Base-by-base conservation (phyloP, 2,797 vertebrate genomes). In the Vireo griseus region DNA sequence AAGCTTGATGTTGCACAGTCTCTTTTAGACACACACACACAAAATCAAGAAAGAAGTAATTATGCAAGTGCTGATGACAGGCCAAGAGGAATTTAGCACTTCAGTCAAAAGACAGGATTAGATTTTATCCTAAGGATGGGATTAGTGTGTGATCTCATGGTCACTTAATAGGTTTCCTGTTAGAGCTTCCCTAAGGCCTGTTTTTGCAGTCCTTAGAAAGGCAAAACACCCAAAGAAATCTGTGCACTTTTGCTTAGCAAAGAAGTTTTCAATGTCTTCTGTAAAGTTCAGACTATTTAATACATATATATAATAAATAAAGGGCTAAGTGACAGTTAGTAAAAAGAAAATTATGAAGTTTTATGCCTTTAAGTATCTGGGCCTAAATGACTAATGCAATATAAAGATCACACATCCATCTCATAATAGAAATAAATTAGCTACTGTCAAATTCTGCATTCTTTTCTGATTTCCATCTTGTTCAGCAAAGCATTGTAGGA, bases 401-500 rank as follows among this genome's bases (percentile, higher is more conserved):
- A 90, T n/a, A 68, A 50, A 79, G 45, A 55, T 35, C 28, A 48
- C 44, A 18, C 39, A 39, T 68, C 40, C 10, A 59, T 84, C 50
- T 81, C 69, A 31, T 81, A 58, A 65, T 58, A 69, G 37, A 92
- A 93, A 48, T 52, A 73, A 86, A 79, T 84, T 50, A 69, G 22
- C 52, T 76, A 6, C 22, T 73, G 37, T 86, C 55, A 82, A 57
- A 87, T 92, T 84, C 77, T 88, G 29, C 63, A 67, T 85, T 89
- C 37, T 78, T 86, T 88, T 73, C 59, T 63, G 48, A 73, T 51
- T 84, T 93, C 37, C 17, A 29, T 51, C n/a, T 82, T 89, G 15
- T 50, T 92, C 39, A 92, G 83, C 58, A 95, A 92, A 94, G 51
- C 62, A 84, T 68, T 84, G 62, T 84, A 79, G 88, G 73, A 94